phyloP scores from a whole-genome alignment of 1,140 invertebrate genomes.

The Gryllus bimaculatus region DNA sequence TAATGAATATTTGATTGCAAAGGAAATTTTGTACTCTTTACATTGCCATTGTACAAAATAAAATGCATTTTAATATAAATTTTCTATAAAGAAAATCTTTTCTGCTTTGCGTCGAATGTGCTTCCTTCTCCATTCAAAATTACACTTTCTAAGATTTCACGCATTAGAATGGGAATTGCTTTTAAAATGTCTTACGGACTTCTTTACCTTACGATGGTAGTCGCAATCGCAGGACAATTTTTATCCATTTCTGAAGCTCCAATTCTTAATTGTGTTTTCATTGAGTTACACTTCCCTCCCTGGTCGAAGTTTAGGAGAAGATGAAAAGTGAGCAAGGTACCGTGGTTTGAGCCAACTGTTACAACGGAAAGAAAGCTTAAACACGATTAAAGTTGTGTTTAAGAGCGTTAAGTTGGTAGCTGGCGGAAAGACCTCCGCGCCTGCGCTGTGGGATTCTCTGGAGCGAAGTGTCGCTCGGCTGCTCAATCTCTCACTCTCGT shows the following conservation, averaged over 20 bases:
- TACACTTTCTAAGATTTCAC: too few species aligned
- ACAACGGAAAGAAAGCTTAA: not conserved
- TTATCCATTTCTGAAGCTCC: not conserved
- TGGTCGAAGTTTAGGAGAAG: not conserved
- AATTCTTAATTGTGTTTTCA: constrained; percentile 6
- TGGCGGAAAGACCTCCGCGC: not conserved
- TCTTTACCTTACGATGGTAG: too few species aligned
- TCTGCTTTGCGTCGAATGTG: too few species aligned
- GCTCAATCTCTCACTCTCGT: not conserved
- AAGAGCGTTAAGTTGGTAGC: not conserved
- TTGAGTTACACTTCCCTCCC: not conserved
- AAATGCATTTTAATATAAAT: too few species aligned
- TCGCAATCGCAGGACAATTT: not conserved
- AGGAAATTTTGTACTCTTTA: too few species aligned
- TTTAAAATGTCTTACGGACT: too few species aligned
- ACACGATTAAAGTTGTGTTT: not conserved
- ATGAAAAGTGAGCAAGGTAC: not conserved
- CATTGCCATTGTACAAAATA: too few species aligned
- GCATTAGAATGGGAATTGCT: too few species aligned
- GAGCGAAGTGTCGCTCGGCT: not conserved
- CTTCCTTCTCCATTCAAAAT: too few species aligned
- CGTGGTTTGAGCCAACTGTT: not conserved
- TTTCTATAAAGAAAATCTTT: too few species aligned
- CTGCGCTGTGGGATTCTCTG: not conserved
- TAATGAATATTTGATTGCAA: too few species aligned